Evolutionary conservation across 2,113 vertebrate species (phyloP), one percentile per base, ranked within the genome.

Genomic region (Hippocampus guttulatus): DNA sequence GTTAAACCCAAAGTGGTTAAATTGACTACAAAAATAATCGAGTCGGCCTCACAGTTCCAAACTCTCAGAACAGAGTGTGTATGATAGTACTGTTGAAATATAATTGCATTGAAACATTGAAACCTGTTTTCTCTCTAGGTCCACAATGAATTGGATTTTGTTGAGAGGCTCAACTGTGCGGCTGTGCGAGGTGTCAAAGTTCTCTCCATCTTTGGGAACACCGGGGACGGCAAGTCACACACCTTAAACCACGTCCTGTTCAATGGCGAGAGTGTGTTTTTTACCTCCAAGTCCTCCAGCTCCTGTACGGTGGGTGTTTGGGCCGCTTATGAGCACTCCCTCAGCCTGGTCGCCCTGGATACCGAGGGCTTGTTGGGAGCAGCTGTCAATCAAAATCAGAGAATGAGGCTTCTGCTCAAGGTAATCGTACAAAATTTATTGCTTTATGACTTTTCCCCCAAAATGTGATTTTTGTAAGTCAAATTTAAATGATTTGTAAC

Each of bases 211-310:
- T 94, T 94, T 20, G 93, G 93, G n/a, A 94, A 94, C 85, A 94
- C 93, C 0, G 93, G 93, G 0, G 93, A 94, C n/a, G 93, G 93
- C 73, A 94, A 94, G 81, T 94, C 93, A 5, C 93, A 94, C 85
- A 94, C 93, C 0, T 91, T 94, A 16, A 94, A 94, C 77, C 88
- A 93, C 45, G 89, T 93, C 64, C 80, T 94, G 11, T 94, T 94
- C 16, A 71, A 70, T 0, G 92, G 92, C 0, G 69, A 86, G 40
- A 89, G 83, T 16, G 85, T 93, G 25, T 94, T 94, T 67, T 85
- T 75, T 73, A 94, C 93, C 7, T 94, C 92, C 64, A 91, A 93
- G 68, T 92, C 92, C 20, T 92, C 93, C 70, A 89, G 84, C 74
- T 94, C 93, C 40, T 94, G 93, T 73, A 94, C 93, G 0, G 88